Evolutionary conservation across 2,797 vertebrate genomes (phyloP).

Genomic region (Falco columbarius): DNA sequence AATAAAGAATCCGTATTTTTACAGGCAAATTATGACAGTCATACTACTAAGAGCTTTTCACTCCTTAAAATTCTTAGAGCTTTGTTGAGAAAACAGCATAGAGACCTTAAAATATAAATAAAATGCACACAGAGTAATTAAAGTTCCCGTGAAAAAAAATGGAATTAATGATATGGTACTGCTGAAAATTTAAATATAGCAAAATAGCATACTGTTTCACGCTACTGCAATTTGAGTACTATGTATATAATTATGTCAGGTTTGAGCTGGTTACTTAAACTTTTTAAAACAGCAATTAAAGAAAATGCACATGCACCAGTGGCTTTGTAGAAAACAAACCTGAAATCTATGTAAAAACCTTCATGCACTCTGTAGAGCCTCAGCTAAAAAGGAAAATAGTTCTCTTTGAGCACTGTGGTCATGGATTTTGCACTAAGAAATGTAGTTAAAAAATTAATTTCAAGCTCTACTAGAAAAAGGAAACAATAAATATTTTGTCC

Average conservation of each 20-base stretch:
- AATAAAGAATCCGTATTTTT: background rate
- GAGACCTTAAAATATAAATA: background rate
- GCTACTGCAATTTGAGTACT: background rate
- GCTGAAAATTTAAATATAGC: background rate
- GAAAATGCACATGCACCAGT: background rate
- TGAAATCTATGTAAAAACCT: background rate
- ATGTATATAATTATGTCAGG: background rate
- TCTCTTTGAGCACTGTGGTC: background rate
- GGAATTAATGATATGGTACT: background rate
- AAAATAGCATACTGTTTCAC: background rate
- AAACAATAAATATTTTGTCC: constrained; percentile 10
- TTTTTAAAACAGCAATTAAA: background rate
- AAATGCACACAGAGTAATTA: background rate
- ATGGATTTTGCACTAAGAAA: background rate
- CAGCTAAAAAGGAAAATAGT: background rate
- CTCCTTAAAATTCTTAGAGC: background rate
- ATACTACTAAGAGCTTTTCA: background rate
- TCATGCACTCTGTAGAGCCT: background rate
- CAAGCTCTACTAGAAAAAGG: constrained; percentile 22
- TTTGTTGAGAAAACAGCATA: background rate
- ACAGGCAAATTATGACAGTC: background rate
- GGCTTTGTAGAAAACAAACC: background rate
- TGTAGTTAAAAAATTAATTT: constrained; percentile 12
- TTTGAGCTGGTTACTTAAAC: background rate
- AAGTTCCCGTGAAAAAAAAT: background rate